Evolutionary conservation across 2,888 invertebrate genomes (phyloP).

Genomic region (Trichopria drosophilae): DNA sequence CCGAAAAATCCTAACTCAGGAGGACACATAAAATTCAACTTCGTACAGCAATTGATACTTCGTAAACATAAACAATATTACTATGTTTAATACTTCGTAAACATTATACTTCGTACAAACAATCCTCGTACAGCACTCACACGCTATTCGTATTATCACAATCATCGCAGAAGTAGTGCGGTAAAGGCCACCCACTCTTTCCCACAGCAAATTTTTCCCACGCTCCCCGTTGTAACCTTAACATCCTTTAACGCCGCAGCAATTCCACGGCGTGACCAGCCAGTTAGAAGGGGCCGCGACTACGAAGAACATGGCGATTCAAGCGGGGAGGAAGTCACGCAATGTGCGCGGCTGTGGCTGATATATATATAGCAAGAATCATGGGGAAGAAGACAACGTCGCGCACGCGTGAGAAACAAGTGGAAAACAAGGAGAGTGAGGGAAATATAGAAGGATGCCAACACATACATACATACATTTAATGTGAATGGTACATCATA

Average conservation of each 20-base stretch:
- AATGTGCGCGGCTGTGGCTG: neutral
- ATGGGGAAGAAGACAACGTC: slow-evolving; percentile 34
- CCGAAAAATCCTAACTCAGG: no score
- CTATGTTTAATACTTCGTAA: no score
- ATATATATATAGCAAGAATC: slow-evolving; percentile 15
- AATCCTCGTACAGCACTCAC: no score
- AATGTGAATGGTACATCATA: no score
- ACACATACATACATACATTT: slow-evolving; percentile 15
- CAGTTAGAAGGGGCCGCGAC: no score
- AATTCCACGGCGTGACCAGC: slow-evolving; percentile 48
- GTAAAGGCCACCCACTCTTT: slow-evolving; percentile 75
- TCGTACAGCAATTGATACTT: no score
- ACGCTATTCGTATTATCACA: no score
- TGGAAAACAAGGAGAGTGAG: neutral
- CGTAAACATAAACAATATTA: no score
- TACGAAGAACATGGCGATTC: neutral
- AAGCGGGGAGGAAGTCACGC: neutral
- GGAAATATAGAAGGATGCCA: slow-evolving; percentile 24
- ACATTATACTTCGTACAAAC: no score
- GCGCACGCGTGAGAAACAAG: slow-evolving; percentile 5
- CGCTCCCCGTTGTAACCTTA: slow-evolving; percentile 76
- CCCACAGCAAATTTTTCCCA: slow-evolving; percentile 80
- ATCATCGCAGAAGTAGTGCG: no score
- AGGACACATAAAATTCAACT: no score
- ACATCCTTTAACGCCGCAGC: slow-evolving; percentile 67